These are phyloP conservation scores for Trichomalopsis sarcophagae DNA, from an alignment of 1,140 invertebrate species.

Conservation along the genomic window DNA sequence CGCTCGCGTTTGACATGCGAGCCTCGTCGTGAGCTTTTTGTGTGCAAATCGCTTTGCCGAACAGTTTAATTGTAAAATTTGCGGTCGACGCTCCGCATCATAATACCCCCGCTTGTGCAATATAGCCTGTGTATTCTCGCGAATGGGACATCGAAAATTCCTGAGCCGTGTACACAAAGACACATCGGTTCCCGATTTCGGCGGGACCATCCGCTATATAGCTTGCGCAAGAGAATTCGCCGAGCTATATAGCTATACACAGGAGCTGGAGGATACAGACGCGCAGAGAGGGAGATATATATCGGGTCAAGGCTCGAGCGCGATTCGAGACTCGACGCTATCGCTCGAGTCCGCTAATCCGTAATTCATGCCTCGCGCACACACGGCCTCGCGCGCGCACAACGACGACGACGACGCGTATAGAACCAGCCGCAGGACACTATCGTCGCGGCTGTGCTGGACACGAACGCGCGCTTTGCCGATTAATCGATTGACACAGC, in stretches of 20 bases:
- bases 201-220: no score
- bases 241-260: no score
- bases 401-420: not conserved
- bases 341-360: constrained; percentile 15
- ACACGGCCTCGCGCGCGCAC: not conserved
- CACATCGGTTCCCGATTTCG: no score
- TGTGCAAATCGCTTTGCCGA: not conserved
- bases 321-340: not conserved
- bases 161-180: no score
- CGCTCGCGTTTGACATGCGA: not conserved
- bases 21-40: not conserved
- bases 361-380: constrained; percentile 34
- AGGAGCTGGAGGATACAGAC: no score
- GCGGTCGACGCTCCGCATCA: not conserved
- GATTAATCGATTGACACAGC: constrained; percentile 10
- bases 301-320: constrained; percentile 35
- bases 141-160: no score
- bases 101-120: not conserved
- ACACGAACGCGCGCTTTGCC: not conserved
- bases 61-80: not conserved
- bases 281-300: not conserved
- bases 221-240: no score
- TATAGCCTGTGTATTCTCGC: no score
- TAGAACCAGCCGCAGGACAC: not conserved
- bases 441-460: not conserved